Base-by-base conservation (phyloP, 37 sponge, comb jelly and placozoan species). In the Geodia barretti region DNA sequence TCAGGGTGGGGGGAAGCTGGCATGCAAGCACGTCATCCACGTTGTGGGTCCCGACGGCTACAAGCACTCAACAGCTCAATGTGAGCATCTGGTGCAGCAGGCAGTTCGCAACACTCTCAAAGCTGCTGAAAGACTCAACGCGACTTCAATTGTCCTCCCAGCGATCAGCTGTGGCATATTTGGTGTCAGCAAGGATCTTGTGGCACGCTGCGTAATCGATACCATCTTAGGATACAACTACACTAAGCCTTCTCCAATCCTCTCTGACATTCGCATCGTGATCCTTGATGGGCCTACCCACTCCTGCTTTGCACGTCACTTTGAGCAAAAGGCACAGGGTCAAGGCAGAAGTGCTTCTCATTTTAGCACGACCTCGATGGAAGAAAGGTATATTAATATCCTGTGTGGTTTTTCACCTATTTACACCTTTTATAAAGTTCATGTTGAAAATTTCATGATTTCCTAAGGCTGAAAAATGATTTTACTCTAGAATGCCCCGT, bases 101-200 rank as follows among this genome's bases (percentile, higher is more conserved):
- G 87, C 73, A 5, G 26, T 79, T 66, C 38, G 62, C 4, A 86
- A 79, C 26, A 21, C 59, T 26, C 60, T 86, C 19, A 24, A 38
- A n/a, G 35, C 29, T 26, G 84, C 87, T 34, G 73, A 86, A 41
- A 41, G 74, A 26, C n/a, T 39, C 26, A 70, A 72, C 14, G 63
- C 42, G 1, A 59, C 30, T 4, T 93, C 94, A n/a, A 79, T 93
- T 33, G 87, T 84, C 1, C 29, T 93, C 29, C 94, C 94, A 41
- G 86, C 86, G 24, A 74, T 93, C 32, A 88, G 94, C 42, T 79
- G 84, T 24, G 94, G 94, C 14, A 87, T 89, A 5, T 93, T 77
- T 80, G 90, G 81, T 3, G 82, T 93, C 39, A 43, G 43, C 33
- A 81, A 81, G 39, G 73, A 72, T 7, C 64, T 68, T 24, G 82